These are phyloP conservation scores for Orthosia incerta DNA, from an alignment of 2,888 invertebrate genomes.

Conservation along the genomic window DNA sequence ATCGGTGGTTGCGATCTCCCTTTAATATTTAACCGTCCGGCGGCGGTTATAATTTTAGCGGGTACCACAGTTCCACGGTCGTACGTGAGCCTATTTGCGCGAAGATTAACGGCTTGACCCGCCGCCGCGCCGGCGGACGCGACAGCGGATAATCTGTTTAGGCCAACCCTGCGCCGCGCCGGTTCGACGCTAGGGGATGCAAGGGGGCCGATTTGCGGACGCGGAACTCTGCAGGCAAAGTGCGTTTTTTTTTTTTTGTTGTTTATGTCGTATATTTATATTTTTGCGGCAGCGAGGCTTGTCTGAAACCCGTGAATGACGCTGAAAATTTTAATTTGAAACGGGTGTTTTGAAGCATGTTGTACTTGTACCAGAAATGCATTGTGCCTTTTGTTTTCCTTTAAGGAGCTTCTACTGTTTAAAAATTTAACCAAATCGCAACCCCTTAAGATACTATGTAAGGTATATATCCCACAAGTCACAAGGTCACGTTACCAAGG, in stretches of 20 bases:
- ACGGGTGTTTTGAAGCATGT: background rate
- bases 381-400: background rate
- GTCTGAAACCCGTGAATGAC: slow-evolving; percentile 9
- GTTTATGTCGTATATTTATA: slow-evolving; percentile 13
- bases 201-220: slow-evolving; percentile 58
- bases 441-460: background rate
- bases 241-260: slow-evolving; percentile 21
- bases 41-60: slow-evolving; percentile 75
- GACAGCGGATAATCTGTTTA: slow-evolving; percentile 79
- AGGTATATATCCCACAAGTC: slow-evolving; percentile 5
- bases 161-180: slow-evolving; percentile 63
- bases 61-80: slow-evolving; percentile 66
- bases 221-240: slow-evolving; percentile 45
- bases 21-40: slow-evolving; percentile 71
- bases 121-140: slow-evolving; percentile 68
- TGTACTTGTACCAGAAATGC: background rate
- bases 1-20: slow-evolving; percentile 69
- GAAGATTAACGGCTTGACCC: slow-evolving; percentile 82
- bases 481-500: slow-evolving; percentile 10
- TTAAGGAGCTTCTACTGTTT: background rate
- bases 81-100: slow-evolving; percentile 85
- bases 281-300: slow-evolving; percentile 26
- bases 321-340: slow-evolving; percentile 11
- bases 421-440: background rate
- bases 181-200: slow-evolving; percentile 58